Evolutionary conservation across 2,888 invertebrate genomes (phyloP), one percentile per base, ranked within the genome.

Genomic region (Cerastis rubricosa): DNA sequence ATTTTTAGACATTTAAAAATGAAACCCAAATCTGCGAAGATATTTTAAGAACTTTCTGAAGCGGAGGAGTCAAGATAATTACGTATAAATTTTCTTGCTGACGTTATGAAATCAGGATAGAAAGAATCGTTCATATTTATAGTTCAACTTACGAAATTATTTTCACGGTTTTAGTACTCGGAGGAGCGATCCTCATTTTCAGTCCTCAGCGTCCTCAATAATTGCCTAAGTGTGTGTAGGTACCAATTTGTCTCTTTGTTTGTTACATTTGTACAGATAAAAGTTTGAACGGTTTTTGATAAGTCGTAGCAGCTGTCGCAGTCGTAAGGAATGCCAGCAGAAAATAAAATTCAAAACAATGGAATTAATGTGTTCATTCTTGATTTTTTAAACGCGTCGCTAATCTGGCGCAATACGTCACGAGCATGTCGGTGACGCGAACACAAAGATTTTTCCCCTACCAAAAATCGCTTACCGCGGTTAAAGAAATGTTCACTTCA

Each of bases 1-100:
- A 71, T 47, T 71, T 71, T 63, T 43, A 17, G 80, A 9, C 29
- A 54, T 49, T 80, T 71, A 71, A 54, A 54, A 79, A 35, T 43
- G 17, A 47, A 54, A 64, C 80, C 47, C 22, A 17, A 79, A 49
- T 57, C 22, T 63, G 14, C 4, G 35, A 19, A 17, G 45, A 51
- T 51, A 49, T 45, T 70, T 61, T 54, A 70, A n/a, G 40, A 71
- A 79, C 25, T 45, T 70, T 25, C 17, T 47, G 14, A 40, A 40
- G n/a, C n/a, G 19, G 22, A 45, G 17, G 12, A 68, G 12, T 66
- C 14, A 19, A 57, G 51, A 19, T 51, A 43, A 77, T 78, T 22
- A 59, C n/a, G 59, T 19, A 6, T 43, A 8, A 12, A 35, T 45
- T 17, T 54, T 45, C 29, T n/a, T 67, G 22, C 17, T 45, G 43